phyloP scores from a whole-genome alignment of 1,140 invertebrate species.

The Onthophagus taurus region DNA sequence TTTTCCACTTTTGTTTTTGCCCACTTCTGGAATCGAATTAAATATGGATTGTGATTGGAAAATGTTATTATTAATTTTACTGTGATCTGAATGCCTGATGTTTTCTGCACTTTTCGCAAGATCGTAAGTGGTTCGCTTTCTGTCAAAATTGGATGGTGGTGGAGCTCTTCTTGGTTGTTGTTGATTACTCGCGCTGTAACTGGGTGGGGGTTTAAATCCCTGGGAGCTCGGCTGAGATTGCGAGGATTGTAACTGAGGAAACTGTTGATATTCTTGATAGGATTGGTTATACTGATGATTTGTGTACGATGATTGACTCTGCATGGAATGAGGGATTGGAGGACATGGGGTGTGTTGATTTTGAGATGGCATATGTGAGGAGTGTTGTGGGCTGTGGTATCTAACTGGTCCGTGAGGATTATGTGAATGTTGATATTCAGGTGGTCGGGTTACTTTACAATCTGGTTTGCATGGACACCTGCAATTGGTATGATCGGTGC shows the following conservation, averaged over 20 bases:
- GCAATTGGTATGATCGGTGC: not conserved
- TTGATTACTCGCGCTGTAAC: not conserved
- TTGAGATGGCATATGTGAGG: no score
- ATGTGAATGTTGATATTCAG: no score
- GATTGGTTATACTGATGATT: not conserved
- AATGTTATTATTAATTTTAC: not conserved
- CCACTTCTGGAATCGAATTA: constrained; percentile 5
- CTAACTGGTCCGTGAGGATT: no score
- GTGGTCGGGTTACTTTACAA: no score
- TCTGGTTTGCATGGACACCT: constrained; percentile 3
- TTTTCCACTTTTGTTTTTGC: constrained; percentile 3
- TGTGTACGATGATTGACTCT: no score
- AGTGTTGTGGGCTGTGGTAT: no score
- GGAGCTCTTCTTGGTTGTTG: not conserved
- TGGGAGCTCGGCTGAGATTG: no score
- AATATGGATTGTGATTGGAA: not conserved
- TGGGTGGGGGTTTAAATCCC: no score
- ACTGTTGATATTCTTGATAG: not conserved
- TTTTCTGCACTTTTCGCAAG: constrained; percentile 10
- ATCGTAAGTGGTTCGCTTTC: constrained; percentile 6
- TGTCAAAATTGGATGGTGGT: constrained; percentile 1
- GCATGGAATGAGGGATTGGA: no score
- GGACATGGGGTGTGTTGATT: no score
- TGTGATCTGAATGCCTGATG: constrained; percentile 1
- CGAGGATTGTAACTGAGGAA: no score